Evolutionary conservation across 2,113 vertebrate genomes (phyloP).

Genomic region (human (Homo sapiens)): GRCh38 chr14:68491001-68491500

Average conservation of each 20-base stretch:
- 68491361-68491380: not conserved
- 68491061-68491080: not conserved
- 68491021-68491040: not conserved
- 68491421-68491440: not conserved
- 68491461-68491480: not conserved
- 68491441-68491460: not conserved
- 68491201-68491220: not conserved
- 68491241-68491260: not conserved
- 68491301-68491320: not conserved
- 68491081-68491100: not conserved
- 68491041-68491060: not conserved
- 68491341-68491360: conserved; percentile 31
- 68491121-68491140: not conserved
- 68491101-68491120: not conserved
- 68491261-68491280: not conserved
- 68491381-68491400: not conserved
- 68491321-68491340: not conserved
- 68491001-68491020: not conserved
- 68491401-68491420: conserved; percentile 28
- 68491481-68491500: conserved; percentile 39
- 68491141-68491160: not conserved
- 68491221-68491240: not conserved
- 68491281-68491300: not conserved
- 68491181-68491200: not conserved
- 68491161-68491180: not conserved